phyloP scores from a whole-genome alignment of 2,113 vertebrate genomes.

The Gopherus evgoodei region DNA sequence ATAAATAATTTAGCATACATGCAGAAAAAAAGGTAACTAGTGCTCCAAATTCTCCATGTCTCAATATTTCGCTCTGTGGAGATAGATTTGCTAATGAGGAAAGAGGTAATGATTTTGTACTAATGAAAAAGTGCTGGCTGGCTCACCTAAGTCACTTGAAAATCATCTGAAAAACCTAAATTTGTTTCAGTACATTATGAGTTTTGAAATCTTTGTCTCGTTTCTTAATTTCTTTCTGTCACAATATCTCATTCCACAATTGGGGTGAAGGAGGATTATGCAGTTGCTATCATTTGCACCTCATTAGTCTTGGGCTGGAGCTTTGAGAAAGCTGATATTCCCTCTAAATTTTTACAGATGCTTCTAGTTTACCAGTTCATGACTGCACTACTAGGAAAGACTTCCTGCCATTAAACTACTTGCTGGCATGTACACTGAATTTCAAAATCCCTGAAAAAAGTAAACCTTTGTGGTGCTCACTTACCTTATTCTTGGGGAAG shows the following conservation, averaged over 20 bases:
- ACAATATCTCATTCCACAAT: constrained; percentile 82
- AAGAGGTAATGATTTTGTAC: constrained; percentile 72
- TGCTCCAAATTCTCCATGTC: constrained; percentile 38
- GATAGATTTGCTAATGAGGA: constrained; percentile 61
- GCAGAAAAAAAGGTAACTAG: constrained; percentile 37
- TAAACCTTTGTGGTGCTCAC: constrained; percentile 80
- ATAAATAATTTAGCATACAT: constrained; percentile 57
- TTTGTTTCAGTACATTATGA: constrained; percentile 56
- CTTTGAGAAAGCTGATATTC: constrained; percentile 88
- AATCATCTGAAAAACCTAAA: constrained; percentile 59
- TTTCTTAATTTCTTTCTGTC: constrained; percentile 77
- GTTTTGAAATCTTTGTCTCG: constrained; percentile 76
- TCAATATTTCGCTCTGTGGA: constrained; percentile 47
- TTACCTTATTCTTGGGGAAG: constrained; percentile 71
- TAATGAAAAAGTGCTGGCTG: constrained; percentile 58
- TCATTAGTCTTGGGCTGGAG: constrained; percentile 85
- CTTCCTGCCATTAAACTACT: constrained; percentile 88
- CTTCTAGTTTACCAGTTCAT: constrained; percentile 90
- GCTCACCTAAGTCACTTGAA: constrained; percentile 68
- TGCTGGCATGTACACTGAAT: constrained; percentile 84
- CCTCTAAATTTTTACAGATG: constrained; percentile 90
- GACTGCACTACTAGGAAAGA: constrained; percentile 85
- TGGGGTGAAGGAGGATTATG: constrained; percentile 81
- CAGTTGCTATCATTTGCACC: constrained; percentile 86
- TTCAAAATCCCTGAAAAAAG: constrained; percentile 85